These are phyloP conservation scores for Sarcophaga caerulescens DNA, from an alignment of 2,888 invertebrate genomes.

Conservation along the genomic window DNA sequence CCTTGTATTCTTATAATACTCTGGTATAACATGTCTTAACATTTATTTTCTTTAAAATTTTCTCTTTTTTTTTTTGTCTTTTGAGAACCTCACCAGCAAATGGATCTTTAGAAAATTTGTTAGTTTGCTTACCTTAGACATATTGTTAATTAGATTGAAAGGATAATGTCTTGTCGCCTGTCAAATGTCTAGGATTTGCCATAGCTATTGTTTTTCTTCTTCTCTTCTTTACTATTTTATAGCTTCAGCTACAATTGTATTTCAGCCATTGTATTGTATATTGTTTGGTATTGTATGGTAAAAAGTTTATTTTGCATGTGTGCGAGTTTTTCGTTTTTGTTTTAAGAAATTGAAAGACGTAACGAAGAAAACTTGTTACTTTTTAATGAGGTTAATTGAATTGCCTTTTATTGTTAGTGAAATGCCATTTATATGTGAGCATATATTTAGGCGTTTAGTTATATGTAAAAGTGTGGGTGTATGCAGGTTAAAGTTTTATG, in stretches of 20 bases:
- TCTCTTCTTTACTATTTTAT: background rate
- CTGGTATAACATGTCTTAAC: background rate
- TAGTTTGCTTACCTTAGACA: slow-evolving; percentile 45
- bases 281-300: background rate
- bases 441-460: background rate
- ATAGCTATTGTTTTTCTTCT: background rate
- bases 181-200: slow-evolving; percentile 54
- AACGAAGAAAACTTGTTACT: slow-evolving; percentile 63
- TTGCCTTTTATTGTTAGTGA: slow-evolving; percentile 61
- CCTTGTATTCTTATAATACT: background rate
- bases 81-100: background rate
- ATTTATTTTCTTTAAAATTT: background rate
- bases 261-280: background rate
- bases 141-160: slow-evolving; percentile 68
- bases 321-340: background rate
- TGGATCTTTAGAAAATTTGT: slow-evolving; percentile 11
- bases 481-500: background rate
- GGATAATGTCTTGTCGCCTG: slow-evolving; percentile 61
- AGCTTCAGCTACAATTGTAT: slow-evolving; percentile 10
- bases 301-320: slow-evolving; percentile 41
- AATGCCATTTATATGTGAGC: slow-evolving; percentile 41
- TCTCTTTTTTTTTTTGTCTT: background rate
- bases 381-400: slow-evolving; percentile 72
- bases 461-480: background rate
- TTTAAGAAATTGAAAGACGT: background rate